Base-by-base conservation (phyloP, 2,797 vertebrate genomes). In the Falco concolor region DNA sequence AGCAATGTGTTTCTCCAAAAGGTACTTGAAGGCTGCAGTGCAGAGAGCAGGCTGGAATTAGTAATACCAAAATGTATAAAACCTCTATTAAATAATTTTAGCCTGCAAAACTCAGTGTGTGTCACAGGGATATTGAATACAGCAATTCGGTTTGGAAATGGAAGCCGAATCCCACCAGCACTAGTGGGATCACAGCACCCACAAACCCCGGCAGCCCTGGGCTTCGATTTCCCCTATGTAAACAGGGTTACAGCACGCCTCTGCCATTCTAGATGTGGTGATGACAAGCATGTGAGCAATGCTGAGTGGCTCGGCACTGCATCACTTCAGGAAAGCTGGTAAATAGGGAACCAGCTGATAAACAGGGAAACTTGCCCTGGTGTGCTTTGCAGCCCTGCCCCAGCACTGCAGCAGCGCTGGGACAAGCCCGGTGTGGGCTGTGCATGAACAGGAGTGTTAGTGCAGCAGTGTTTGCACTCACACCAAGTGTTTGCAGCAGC, bases 351-450 rank as follows among this genome's bases (percentile, higher is more conserved):
- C 42, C 34, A 34, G 49, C 17, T 47, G 42, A 25, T 10, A 38
- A 61, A 44, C 9, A 30, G 44, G 72, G 59, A 57, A 17, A 13
- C 18, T 16, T 23, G 42, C 57, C 15, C 32, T 10, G 10, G 64
- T 56, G 79, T 30, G 42, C 42, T 84, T 52, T 53, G 83, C 44
- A 12, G 3, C n/a, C 77, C 44, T 49, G 21, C 40, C 23, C 38
- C 57, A 40, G 63, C 23, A 3, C 44, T 14, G 64, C 64, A 15
- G 52, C 13, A 6, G 45, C 34, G 52, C 79, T 17, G 49, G 56
- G 50, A 50, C 42, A 42, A 44, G 36, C 50, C 52, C 36, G 2
- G 36, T 0, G 4, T 5, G 19, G 45, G 28, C n/a, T 1, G 1
- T 8, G 72, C 56, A 9, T 49, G 12, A 5, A 3, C 11, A 24